phyloP scores from a whole-genome alignment of 1,140 invertebrate genomes.

The Drosophila kikkawai region DNA sequence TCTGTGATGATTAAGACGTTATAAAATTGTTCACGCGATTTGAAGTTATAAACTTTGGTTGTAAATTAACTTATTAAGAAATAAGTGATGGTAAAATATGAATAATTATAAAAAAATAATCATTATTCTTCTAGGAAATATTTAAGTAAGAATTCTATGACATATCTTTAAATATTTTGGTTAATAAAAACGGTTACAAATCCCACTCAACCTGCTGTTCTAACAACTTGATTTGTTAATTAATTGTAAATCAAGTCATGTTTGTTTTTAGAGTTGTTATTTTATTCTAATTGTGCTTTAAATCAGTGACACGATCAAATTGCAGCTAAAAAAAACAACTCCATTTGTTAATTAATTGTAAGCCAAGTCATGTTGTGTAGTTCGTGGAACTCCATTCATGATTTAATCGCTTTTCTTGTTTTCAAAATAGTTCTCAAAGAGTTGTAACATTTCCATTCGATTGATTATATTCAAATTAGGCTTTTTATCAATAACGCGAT shows the following conservation, averaged over 20 bases:
- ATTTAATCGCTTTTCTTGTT: slow-evolving; percentile 7
- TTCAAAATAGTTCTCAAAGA: slow-evolving; percentile 2
- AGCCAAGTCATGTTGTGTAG: slow-evolving; percentile 23
- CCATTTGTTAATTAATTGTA: slow-evolving; percentile 38
- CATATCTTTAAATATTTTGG: not conserved
- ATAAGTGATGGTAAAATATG: not conserved
- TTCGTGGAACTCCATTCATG: slow-evolving; percentile 7
- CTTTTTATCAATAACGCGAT: slow-evolving; percentile 20
- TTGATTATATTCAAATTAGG: slow-evolving; percentile 22
- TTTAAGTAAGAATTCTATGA: not conserved
- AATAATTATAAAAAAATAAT: too few relatives aligned
- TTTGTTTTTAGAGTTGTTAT: not conserved
- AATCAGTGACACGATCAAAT: slow-evolving; percentile 27
- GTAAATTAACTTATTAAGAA: not conserved
- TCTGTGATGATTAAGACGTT: not conserved
- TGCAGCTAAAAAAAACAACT: slow-evolving; percentile 2
- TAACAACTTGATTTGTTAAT: slow-evolving; percentile 14
- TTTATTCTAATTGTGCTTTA: slow-evolving; percentile 12
- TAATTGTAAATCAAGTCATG: not conserved
- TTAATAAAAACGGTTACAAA: too few relatives aligned
- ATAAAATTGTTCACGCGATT: slow-evolving; percentile 3
- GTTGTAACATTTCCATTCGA: slow-evolving; percentile 10
- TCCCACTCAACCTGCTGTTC: not conserved
- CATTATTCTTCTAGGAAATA: not conserved
- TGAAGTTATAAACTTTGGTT: not conserved